These are phyloP conservation scores for Camponotus vicinus DNA, from an alignment of 1,140 invertebrate genomes.

Conservation along the genomic window DNA sequence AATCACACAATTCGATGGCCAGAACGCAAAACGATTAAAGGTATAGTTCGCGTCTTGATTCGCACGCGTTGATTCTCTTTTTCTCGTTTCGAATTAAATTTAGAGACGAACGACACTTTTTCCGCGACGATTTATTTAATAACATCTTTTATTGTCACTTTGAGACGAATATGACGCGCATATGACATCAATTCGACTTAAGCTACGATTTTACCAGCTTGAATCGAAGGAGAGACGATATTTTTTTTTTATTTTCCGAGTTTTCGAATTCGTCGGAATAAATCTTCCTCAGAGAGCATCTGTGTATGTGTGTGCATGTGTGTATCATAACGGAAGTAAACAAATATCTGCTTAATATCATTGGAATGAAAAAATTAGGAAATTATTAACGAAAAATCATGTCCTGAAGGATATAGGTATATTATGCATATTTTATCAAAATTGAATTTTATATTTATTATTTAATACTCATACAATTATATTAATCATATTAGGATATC, in stretches of 20 bases:
- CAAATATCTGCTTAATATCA: neutral
- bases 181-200: constrained; percentile 45
- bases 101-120: neutral
- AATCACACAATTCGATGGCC: neutral
- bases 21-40: constrained; percentile 23
- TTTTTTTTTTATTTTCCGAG: neutral
- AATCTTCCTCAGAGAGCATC: neutral
- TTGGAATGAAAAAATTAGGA: neutral
- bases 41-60: neutral
- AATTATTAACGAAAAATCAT: neutral
- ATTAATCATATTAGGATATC: too few species aligned
- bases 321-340: neutral
- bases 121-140: constrained; percentile 5
- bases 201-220: neutral
- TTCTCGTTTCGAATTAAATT: neutral
- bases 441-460: neutral
- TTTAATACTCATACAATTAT: too few species aligned
- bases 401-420: neutral
- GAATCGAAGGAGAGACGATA: neutral
- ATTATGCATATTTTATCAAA: neutral
- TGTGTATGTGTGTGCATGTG: neutral
- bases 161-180: constrained; percentile 22
- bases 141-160: neutral
- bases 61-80: neutral
- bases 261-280: neutral